Evolutionary conservation across 2,113 vertebrate species (phyloP), one percentile per base, ranked within the genome.

Genomic region (Macaca nemestrina): DNA sequence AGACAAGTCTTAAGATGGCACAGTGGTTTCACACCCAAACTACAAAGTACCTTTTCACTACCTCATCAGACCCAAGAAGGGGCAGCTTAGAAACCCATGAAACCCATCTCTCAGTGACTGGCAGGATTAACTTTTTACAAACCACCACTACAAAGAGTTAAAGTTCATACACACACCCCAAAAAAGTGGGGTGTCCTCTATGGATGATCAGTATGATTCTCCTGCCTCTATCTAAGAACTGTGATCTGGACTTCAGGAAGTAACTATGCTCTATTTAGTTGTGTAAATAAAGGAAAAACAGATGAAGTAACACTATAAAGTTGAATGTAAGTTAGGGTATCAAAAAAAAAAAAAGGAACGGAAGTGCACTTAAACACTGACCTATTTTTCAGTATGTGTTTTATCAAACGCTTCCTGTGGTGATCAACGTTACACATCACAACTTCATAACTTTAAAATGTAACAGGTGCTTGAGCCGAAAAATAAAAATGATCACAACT

Each of bases 211-310:
- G 55, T 64, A 25, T 0, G 4, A 45, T 87, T 90, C 57, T 89
- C 84, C 57, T 55, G 43, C 11, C 80, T 95, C 55, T 30, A 35
- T 23, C 27, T 87, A 50, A 64, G 6, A 86, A 75, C 57, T 70
- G 40, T 61, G 73, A 80, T 79, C 79, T 59, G 45, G 38, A 57
- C 22, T 94, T 97, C 50, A 88, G 76, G 35, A 95, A 93, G 88
- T 22, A 82, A 16, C 23, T 55, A 11, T 73, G 13, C 23, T 45
- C 59, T 73, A 23, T 38, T 20, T 92, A 64, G 57, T 30, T 88
- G 22, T n/a, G 68, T 75, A 75, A 79, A 75, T n/a, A 78, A 90
- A 90, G 27, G 61, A 59, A 75, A 88, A 81, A 40, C 45, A 50
- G 32, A 57, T 27, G 61, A 85, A 75, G 22, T n/a, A n/a, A 55